These are phyloP conservation scores for Odontomachus brunneus DNA, from an alignment of 1,140 invertebrate genomes.

Conservation along the genomic window DNA sequence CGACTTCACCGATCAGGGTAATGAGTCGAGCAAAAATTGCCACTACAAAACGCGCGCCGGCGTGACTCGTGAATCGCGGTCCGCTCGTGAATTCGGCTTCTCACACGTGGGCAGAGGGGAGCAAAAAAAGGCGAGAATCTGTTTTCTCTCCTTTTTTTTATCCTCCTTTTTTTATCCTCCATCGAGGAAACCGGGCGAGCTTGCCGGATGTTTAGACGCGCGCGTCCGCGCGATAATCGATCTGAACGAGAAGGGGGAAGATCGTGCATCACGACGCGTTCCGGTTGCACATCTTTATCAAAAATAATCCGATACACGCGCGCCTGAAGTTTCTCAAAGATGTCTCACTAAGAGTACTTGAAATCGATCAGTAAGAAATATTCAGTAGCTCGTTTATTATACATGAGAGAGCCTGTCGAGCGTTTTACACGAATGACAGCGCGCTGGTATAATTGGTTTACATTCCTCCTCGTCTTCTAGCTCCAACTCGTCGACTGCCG, in stretches of 20 bases:
- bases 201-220: not conserved
- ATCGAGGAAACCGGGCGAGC: not conserved
- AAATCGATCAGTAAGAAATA: no score
- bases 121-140: not conserved
- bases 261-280: not conserved
- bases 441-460: no score
- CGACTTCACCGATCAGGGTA: slow-evolving; percentile 58
- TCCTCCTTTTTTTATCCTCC: not conserved
- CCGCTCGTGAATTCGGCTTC: slow-evolving; percentile 20
- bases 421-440: no score
- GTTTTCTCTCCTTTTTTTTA: not conserved
- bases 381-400: no score
- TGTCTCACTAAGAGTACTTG: no score
- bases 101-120: not conserved
- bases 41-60: slow-evolving; percentile 58
- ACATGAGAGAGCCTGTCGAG: no score
- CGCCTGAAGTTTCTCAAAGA: not conserved
- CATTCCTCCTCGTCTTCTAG: no score
- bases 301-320: not conserved
- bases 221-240: slow-evolving; percentile 15
- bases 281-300: not conserved
- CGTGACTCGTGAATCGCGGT: slow-evolving; percentile 44
- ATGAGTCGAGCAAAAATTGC: slow-evolving; percentile 68
- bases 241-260: not conserved
- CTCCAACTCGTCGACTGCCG: no score